Base-by-base conservation (phyloP, 2,797 vertebrate genomes). In the Schizopygopsis pylzovi region DNA sequence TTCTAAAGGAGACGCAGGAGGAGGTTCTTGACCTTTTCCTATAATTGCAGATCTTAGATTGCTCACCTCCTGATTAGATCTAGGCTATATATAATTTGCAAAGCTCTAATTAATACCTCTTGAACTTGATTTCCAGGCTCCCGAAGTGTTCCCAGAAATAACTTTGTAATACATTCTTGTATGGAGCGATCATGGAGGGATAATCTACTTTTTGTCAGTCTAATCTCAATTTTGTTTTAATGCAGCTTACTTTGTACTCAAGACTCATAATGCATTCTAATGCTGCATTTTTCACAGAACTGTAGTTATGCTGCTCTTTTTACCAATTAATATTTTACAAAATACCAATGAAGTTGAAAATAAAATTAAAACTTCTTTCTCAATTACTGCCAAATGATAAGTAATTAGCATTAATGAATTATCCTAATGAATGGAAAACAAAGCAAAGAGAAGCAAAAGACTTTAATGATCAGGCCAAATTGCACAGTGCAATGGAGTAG, bases 1-100 rank as follows among this genome's bases (percentile, higher is more conserved):
- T 83, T 87, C 54, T 28, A 78, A 70, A 85, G 85, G 78, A 88
- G 67, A 81, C 70, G 11, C 68, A 81, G 47, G 63, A 84, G 80
- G 33, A 84, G 80, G 37, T 75, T 85, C 70, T 87, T 86, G 79
- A 87, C 85, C 84, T 89, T 89, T 89, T 81, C 6, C 33, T 75
- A 68, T 88, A 88, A 88, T 86, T 89, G 65, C 75, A 79, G 81
- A 67, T 89, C 70, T 81, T 73, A 85, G 33, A 72, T 77, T 20
- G 45, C 72, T 87, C 77, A 81, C 82, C 77, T 85, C 82, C 25
- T 86, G 79, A 81, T 86, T 80, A 85, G 47, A 54, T 41, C 45
- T 15, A 54, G 39, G 73, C 37, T 80, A 67, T 80, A 84, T 86
- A 79, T 83, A 43, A 88, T 85, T 80, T 65, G 10, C 45, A 63